Base-by-base conservation (phyloP, 2,888 invertebrate species). In the Andrena flavipes region DNA sequence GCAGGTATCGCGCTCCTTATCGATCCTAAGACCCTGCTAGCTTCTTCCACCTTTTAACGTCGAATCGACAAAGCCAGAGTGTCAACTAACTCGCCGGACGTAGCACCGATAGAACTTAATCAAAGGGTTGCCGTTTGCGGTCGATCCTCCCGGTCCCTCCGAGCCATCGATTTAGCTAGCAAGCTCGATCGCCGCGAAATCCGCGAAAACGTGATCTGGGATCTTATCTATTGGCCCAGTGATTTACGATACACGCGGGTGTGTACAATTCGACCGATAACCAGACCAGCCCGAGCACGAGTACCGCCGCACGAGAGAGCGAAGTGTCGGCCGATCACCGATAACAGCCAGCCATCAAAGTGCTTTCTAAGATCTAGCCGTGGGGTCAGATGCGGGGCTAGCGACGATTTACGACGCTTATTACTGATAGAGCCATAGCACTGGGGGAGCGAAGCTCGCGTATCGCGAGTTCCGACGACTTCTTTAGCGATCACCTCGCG, bases 151-250 rank as follows among this genome's bases (percentile, higher is more conserved):
- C 67, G 63, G 71, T 20, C 67, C 60, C 35, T 35, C 29, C 13
- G 54, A 62, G 59, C 56, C 54, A 56, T 76, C 71, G 54, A 63
- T 65, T 33, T 33, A 13, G 16, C 10, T 7, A n/a, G 51, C 64
- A 10, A 8, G 26, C 13, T 4, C 54, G 73, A 71, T 72, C 73
- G 59, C 33, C 69, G 81, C 82, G 23, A 86, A 87, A 87, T 82
- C 42, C 84, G 56, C 56, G 78, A 82, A 86, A 87, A 87, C 87
- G 87, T 86, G 86, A 87, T 87, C 82, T 16, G 33, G 72, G 87
- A 87, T 86, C 78, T 87, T 86, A 87, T 87, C 87, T 62, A 30
- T 10, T 64, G 26, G 35, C 60, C 63, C 73, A 70, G 86, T 84
- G 87, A 87, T 87, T 87, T 86, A 87, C 76, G 87, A 86, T 82